A percentile compares a stretch with the other conserved stretches of the same genome.
These are phyloP conservation scores for Luscinia megarhynchos DNA, from an alignment of 2,797 vertebrate genomes.

Conservation along the genomic window DNA sequence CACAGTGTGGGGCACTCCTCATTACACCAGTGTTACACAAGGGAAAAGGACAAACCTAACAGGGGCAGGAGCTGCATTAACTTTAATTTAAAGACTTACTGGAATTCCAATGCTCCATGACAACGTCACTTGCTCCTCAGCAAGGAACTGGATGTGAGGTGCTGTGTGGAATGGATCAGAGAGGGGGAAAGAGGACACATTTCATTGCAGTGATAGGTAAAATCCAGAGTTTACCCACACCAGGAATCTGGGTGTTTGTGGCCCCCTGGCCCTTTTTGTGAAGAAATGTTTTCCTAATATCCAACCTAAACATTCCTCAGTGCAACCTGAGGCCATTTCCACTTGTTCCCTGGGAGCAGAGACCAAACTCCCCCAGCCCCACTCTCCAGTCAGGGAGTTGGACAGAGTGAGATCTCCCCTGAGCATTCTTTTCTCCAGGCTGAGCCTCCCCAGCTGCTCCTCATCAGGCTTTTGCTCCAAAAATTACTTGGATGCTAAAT, in stretches of 20 bases:
- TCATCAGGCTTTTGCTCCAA: neutral
- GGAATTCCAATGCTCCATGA: neutral
- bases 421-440: neutral
- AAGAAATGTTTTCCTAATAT: neutral
- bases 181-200: rapidly evolving
- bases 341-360: neutral
- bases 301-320: neutral
- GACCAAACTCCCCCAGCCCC: rapidly evolving
- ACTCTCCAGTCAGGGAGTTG: neutral
- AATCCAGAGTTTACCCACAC: neutral
- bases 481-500: neutral
- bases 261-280: neutral
- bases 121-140: rapidly evolving
- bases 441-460: neutral
- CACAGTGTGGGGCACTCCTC: neutral
- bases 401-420: neutral
- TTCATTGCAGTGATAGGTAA: neutral
- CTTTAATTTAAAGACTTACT: neutral
- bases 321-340: neutral
- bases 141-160: rapidly evolving
- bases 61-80: neutral
- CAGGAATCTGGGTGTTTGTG: neutral
- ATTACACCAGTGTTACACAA: neutral
- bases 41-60: neutral
- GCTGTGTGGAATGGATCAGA: neutral